Conservation (phyloP, 2,888 invertebrate genomes). For the Suillia variegata region DNA sequence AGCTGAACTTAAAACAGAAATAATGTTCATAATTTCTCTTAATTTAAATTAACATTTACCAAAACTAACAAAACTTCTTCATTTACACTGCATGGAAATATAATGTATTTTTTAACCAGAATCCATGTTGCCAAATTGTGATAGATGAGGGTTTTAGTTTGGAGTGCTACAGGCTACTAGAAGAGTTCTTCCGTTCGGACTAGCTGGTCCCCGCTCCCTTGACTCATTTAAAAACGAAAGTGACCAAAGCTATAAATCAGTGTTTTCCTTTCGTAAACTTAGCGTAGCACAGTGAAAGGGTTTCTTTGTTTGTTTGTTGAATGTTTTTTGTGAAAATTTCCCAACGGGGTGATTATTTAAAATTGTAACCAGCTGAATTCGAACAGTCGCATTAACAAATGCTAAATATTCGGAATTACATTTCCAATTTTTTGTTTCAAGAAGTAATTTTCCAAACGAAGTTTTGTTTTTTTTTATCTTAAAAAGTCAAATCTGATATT, state of each 20-base stretch:
- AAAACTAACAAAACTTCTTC: constrained; percentile 56
- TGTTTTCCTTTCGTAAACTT: constrained; percentile 37
- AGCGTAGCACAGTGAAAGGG: neutral
- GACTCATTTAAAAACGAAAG: constrained; percentile 45
- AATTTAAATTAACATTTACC: constrained; percentile 43
- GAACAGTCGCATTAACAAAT: constrained; percentile 33
- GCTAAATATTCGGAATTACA: constrained; percentile 17
- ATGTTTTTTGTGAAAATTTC: no score
- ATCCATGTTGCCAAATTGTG: no score
- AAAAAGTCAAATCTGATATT: no score
- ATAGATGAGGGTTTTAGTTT: no score
- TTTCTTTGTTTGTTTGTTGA: constrained; percentile 14
- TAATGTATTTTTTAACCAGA: no score
- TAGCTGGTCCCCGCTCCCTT: no score
- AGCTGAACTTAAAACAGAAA: constrained; percentile 2
- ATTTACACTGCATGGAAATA: no score
- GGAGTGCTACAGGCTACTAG: no score
- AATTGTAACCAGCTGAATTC: constrained; percentile 42
- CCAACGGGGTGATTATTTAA: constrained; percentile 59
- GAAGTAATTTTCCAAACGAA: no score
- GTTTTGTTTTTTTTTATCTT: no score
- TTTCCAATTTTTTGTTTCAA: constrained; percentile 16
- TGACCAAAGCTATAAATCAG: constrained; percentile 57
- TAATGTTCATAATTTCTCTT: constrained; percentile 28
- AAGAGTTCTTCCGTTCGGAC: no score